phyloP scores from a whole-genome alignment of 2,113 vertebrate genomes.

The Nerophis ophidion region DNA sequence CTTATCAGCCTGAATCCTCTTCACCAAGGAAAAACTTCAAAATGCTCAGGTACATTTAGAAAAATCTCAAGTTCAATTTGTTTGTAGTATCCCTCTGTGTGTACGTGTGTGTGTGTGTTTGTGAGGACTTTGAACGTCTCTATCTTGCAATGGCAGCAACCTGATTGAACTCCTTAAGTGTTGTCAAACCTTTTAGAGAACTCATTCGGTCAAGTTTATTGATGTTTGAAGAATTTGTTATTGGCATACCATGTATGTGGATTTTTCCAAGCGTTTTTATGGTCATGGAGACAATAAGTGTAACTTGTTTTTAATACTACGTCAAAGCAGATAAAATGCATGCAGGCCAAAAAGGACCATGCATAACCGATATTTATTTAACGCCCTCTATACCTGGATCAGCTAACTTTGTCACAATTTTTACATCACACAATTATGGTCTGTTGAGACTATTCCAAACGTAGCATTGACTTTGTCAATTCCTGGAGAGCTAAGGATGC shows the following conservation, averaged over 20 bases:
- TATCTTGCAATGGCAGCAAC: conserved; percentile 44
- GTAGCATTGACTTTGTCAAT: neutral
- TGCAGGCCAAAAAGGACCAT: neutral
- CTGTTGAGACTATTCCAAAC: neutral
- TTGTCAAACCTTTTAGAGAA: conserved; percentile 37
- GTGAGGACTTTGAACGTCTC: conserved; percentile 59
- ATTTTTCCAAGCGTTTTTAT: no score
- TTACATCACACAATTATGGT: neutral
- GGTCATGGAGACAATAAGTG: no score
- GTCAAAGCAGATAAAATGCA: neutral
- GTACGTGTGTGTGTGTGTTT: neutral
- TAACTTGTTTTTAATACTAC: no score
- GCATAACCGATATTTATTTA: neutral
- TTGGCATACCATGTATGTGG: no score
- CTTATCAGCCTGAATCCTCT: neutral
- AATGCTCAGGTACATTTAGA: neutral
- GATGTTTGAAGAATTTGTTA: neutral
- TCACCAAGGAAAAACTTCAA: neutral
- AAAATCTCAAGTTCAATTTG: conserved; percentile 16
- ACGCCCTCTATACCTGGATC: neutral
- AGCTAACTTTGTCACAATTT: neutral
- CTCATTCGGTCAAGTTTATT: conserved; percentile 14
- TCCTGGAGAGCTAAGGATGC: neutral
- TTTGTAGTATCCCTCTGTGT: conserved; percentile 9
- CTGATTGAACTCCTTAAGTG: conserved; percentile 48